These are phyloP conservation scores for Lasioglossum albipes DNA, from an alignment of 1,140 invertebrate genomes.

Conservation along the genomic window DNA sequence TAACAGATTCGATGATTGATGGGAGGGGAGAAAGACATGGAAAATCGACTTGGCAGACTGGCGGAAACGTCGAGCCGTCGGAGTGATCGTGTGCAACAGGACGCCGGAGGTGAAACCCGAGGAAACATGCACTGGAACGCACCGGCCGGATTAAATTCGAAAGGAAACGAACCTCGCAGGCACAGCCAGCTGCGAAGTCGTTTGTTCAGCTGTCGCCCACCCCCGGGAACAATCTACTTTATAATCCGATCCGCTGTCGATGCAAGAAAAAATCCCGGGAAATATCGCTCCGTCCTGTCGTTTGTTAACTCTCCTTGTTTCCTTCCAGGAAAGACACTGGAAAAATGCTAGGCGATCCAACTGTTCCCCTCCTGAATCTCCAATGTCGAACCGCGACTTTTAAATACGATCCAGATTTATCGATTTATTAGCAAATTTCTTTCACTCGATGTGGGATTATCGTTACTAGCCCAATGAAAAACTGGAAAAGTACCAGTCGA, in stretches of 20 bases:
- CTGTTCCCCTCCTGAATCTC: too few species aligned
- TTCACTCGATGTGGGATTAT: too few species aligned
- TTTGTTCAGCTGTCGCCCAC: neutral
- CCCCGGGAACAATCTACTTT: conserved; percentile 5
- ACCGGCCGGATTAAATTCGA: conserved; percentile 7
- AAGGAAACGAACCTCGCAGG: neutral
- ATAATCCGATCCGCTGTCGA: conserved; percentile 1
- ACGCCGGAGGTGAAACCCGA: neutral
- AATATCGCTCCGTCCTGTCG: neutral
- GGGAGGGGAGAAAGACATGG: neutral
- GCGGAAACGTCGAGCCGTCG: neutral
- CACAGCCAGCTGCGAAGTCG: neutral
- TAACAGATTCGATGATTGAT: neutral
- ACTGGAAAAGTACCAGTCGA: too few species aligned
- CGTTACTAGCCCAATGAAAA: too few species aligned
- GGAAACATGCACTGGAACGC: neutral
- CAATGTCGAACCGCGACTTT: too few species aligned
- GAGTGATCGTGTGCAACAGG: neutral
- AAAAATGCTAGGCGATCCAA: neutral
- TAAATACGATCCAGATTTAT: too few species aligned
- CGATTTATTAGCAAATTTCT: too few species aligned
- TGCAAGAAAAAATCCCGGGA: too few species aligned
- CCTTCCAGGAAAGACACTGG: neutral
- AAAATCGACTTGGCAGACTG: neutral
- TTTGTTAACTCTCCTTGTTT: neutral